Percentiles rank a stretch among this genome's conserved stretches.
These are phyloP conservation scores for Drosophila stalkeri DNA, from an alignment of 2,888 invertebrate genomes.

Conservation along the genomic window DNA sequence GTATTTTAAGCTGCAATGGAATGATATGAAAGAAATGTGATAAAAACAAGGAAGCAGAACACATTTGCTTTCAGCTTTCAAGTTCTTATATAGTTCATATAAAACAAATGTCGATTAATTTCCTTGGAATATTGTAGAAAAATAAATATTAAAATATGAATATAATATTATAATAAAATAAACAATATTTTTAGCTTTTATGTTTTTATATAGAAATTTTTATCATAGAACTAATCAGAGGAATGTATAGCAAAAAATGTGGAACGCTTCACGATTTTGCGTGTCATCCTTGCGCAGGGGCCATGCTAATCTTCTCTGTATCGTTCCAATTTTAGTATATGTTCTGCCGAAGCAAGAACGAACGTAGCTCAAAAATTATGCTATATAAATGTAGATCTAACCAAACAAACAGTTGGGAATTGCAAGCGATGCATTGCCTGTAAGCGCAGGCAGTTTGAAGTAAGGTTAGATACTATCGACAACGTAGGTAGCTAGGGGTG, in stretches of 20 bases:
- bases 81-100: too few relatives aligned
- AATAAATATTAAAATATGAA: too few relatives aligned
- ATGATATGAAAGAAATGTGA: neutral
- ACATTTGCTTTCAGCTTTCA: too few relatives aligned
- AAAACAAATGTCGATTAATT: too few relatives aligned
- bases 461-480: neutral
- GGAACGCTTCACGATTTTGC: conserved; percentile 51
- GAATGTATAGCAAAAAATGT: conserved; percentile 20
- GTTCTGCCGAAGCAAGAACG: conserved; percentile 47
- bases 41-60: neutral
- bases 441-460: neutral
- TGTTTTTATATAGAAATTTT: too few relatives aligned
- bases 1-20: conserved; percentile 77
- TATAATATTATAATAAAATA: too few relatives aligned
- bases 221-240: too few relatives aligned
- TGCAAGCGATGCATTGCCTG: conserved; percentile 2
- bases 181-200: too few relatives aligned
- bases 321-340: conserved; percentile 52
- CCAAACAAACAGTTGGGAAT: conserved; percentile 26
- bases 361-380: accelerated
- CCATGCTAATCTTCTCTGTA: conserved; percentile 54
- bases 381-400: neutral
- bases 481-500: neutral
- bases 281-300: conserved; percentile 52
- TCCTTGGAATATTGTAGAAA: too few relatives aligned